These are phyloP conservation scores for Hylaeus volcanicus DNA, from an alignment of 1,140 invertebrate genomes.

Conservation along the genomic window DNA sequence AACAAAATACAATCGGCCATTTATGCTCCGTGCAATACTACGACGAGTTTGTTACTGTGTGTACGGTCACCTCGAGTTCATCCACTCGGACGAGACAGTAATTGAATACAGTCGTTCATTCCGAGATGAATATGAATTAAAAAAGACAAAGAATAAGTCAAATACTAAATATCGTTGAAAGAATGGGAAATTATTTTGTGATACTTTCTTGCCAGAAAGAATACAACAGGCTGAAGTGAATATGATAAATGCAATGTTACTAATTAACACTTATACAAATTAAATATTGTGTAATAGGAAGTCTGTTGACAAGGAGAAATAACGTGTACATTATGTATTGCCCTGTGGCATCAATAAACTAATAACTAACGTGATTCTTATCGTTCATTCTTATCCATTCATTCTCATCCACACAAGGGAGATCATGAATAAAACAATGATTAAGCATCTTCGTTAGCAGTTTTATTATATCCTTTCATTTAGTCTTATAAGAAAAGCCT, in stretches of 20 bases:
- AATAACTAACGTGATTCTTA: conserved; percentile 64
- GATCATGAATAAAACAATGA: not conserved
- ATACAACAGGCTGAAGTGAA: conserved; percentile 78
- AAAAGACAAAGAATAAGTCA: conserved; percentile 69
- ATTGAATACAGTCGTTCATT: conserved; percentile 28
- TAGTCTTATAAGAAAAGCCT: conserved; percentile 31
- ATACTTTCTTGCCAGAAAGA: conserved; percentile 81
- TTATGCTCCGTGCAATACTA: conserved; percentile 69
- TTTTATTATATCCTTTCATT: conserved; percentile 49
- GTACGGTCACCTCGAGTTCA: conserved; percentile 59
- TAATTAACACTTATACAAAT: conserved; percentile 76
- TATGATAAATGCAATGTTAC: conserved; percentile 79
- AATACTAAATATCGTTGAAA: conserved; percentile 78
- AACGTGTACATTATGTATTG: conserved; percentile 79
- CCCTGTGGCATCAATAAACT: conserved; percentile 75
- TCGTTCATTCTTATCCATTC: no score
- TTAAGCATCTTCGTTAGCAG: not conserved
- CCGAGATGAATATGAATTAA: conserved; percentile 57
- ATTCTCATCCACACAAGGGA: not conserved
- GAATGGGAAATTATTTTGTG: conserved; percentile 80
- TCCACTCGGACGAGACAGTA: conserved; percentile 45
- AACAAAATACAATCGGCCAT: conserved; percentile 63
- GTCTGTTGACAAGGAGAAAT: conserved; percentile 78
- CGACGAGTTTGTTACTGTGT: conserved; percentile 65
- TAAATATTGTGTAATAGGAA: conserved; percentile 80